Percentiles rank a stretch among this genome's conserved stretches.
These are phyloP conservation scores for Nasonia oneida DNA, from an alignment of 2,888 invertebrate species.

Conservation along the genomic window DNA sequence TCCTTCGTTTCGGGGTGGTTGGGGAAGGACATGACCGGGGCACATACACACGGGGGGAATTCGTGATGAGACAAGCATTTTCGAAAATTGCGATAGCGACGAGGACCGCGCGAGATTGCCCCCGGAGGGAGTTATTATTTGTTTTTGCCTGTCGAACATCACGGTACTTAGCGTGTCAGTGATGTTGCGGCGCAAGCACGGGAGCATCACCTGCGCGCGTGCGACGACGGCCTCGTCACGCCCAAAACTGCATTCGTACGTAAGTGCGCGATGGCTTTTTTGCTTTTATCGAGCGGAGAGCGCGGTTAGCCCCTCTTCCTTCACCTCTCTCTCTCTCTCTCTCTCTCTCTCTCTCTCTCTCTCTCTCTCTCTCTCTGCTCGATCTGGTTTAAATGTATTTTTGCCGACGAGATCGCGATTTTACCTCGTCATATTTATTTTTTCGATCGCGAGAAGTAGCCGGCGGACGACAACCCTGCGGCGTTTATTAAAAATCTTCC, in stretches of 20 bases:
- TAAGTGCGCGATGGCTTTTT: conserved; percentile 17
- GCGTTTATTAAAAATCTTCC: not conserved
- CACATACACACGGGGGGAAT: conserved; percentile 57
- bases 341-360: too few species aligned
- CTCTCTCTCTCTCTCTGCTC: not conserved
- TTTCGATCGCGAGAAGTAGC: not conserved
- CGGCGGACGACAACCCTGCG: too few species aligned
- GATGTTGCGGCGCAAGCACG: conserved; percentile 47
- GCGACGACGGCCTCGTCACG: conserved; percentile 67
- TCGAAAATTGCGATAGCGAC: conserved; percentile 74
- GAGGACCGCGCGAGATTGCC: conserved; percentile 38
- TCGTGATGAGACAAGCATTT: conserved; percentile 78
- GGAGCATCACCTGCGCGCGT: conserved; percentile 66
- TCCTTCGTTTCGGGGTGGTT: conserved; percentile 48
- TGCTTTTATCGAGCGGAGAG: conserved; percentile 18
- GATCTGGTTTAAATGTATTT: conserved; percentile 13
- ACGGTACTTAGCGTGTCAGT: conserved; percentile 74
- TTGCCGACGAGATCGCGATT: not conserved
- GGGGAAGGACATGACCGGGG: conserved; percentile 46
- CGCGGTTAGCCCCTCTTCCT: not conserved
- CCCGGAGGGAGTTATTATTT: conserved; percentile 75
- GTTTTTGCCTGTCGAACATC: conserved; percentile 74
- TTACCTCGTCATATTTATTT: conserved; percentile 2
- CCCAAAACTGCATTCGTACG: conserved; percentile 57
- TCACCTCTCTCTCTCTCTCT: not conserved